phyloP scores from a whole-genome alignment of 2,113 vertebrate species.

The Pseudolaguvia tuberculata region DNA sequence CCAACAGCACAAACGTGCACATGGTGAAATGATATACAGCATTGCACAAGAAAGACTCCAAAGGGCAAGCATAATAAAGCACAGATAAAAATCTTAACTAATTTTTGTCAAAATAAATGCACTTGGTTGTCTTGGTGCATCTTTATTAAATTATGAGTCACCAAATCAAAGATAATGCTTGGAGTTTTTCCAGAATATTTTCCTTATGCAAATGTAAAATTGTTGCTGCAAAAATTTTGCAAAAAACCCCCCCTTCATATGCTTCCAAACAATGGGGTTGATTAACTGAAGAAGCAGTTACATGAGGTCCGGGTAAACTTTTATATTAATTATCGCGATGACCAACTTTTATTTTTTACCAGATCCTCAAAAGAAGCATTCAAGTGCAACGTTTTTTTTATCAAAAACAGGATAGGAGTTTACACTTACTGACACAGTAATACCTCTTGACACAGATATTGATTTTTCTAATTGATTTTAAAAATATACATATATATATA shows the following conservation, averaged over 20 bases:
- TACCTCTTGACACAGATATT: too few species aligned
- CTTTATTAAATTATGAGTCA: background rate
- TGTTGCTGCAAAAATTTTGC: background rate
- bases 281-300: background rate
- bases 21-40: slow-evolving; percentile 23
- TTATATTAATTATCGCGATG: background rate
- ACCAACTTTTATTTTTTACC: background rate
- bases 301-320: slow-evolving; percentile 6
- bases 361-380: background rate
- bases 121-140: background rate
- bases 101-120: slow-evolving; percentile 21
- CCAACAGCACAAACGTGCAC: background rate
- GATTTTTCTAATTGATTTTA: background rate
- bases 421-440: slow-evolving; percentile 16
- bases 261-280: background rate
- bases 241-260: slow-evolving; percentile 6
- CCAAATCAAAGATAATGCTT: background rate
- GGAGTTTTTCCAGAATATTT: slow-evolving; percentile 2
- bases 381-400: background rate
- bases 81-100: slow-evolving; percentile 37
- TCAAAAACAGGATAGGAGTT: slow-evolving; percentile 4
- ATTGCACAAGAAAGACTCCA: slow-evolving; percentile 35
- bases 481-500: background rate
- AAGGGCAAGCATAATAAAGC: slow-evolving; percentile 41
- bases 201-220: slow-evolving; percentile 10